Percentiles rank a stretch among this genome's conserved stretches.
phyloP scores from a whole-genome alignment of 2,888 invertebrate species.

The Netelia fuscicornis region DNA sequence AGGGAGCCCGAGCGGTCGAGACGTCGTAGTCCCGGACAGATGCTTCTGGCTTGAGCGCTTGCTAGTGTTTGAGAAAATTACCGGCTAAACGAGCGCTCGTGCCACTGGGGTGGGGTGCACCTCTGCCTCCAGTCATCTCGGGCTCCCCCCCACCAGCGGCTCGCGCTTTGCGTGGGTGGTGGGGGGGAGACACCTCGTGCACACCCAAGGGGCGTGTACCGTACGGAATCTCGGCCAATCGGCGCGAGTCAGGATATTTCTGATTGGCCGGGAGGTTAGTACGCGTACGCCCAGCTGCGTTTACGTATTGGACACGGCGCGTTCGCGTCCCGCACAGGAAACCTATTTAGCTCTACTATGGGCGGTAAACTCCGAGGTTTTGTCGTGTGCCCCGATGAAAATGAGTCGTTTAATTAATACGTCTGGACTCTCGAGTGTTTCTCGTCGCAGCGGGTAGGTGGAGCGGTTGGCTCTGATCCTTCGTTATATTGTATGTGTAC shows the following conservation, averaged over 20 bases:
- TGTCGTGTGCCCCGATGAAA: constrained; percentile 79
- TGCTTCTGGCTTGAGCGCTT: constrained; percentile 84
- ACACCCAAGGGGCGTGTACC: constrained; percentile 37
- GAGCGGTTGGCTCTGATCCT: constrained; percentile 60
- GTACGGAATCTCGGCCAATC: constrained; percentile 31
- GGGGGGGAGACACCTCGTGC: constrained; percentile 3
- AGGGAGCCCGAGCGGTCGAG: constrained; percentile 59
- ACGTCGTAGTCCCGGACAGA: constrained; percentile 69
- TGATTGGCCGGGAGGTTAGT: constrained; percentile 38
- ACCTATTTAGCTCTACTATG: constrained; percentile 78
- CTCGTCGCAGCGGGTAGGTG: constrained; percentile 72
- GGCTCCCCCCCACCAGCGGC: constrained; percentile 42
- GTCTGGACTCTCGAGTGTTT: constrained; percentile 80
- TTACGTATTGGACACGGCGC: background rate
- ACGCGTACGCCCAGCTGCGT: background rate
- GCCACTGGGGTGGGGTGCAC: constrained; percentile 74
- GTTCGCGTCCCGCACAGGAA: constrained; percentile 68
- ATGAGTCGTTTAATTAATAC: constrained; percentile 85
- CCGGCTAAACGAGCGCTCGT: constrained; percentile 82
- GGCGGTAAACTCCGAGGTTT: constrained; percentile 79
- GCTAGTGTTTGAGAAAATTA: constrained; percentile 85
- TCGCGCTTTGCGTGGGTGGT: constrained; percentile 50
- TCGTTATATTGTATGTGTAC: constrained; percentile 4
- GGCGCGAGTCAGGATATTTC: constrained; percentile 56
- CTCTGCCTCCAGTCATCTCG: constrained; percentile 13